phyloP scores from a whole-genome alignment of 2,888 invertebrate species.

The Amphipoea oculea region DNA sequence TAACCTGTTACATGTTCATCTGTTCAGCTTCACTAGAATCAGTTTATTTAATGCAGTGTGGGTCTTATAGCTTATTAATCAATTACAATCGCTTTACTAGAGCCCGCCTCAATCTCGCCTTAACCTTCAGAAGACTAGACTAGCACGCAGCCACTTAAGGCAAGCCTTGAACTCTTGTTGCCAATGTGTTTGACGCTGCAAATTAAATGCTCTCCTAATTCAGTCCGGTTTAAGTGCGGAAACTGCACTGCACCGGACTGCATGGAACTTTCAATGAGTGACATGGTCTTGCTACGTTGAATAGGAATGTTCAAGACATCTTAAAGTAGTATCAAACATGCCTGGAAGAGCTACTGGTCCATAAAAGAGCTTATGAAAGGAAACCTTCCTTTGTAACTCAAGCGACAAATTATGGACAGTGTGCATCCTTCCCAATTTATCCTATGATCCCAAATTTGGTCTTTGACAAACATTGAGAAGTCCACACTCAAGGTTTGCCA shows the following conservation, averaged over 20 bases:
- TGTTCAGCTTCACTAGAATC: background rate
- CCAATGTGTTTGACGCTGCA: slow-evolving; percentile 12
- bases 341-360: no score
- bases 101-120: slow-evolving; percentile 5
- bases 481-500: no score
- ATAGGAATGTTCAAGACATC: background rate
- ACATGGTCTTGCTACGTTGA: background rate
- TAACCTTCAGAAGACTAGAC: slow-evolving; percentile 32
- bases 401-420: no score
- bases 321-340: background rate
- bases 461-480: no score
- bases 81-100: slow-evolving; percentile 26
- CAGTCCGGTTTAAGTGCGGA: slow-evolving; percentile 22
- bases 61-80: slow-evolving; percentile 21
- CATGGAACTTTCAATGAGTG: slow-evolving; percentile 6
- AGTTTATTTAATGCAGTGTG: slow-evolving; percentile 9
- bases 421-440: no score
- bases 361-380: no score
- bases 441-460: no score
- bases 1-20: no score
- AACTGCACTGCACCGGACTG: slow-evolving; percentile 18
- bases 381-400: no score
- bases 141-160: slow-evolving; percentile 29
- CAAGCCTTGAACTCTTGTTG: slow-evolving; percentile 47
- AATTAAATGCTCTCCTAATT: slow-evolving; percentile 35